Evolutionary conservation across 2,113 vertebrate species (phyloP).

Genomic region (Silurus meridionalis): DNA sequence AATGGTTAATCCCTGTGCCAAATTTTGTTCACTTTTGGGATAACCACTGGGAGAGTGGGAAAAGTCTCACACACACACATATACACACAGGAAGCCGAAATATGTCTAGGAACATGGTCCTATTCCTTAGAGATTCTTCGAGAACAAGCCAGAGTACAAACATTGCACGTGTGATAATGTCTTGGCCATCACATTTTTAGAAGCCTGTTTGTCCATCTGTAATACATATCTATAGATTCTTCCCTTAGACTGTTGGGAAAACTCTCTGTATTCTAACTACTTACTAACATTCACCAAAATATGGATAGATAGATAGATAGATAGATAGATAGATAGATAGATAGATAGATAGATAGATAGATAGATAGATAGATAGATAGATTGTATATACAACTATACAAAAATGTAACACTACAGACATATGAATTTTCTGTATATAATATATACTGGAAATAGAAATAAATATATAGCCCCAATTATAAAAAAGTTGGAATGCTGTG

Average conservation of each 20-base stretch:
- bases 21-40: background rate
- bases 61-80: background rate
- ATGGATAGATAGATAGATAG: no score
- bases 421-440: no score
- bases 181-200: background rate
- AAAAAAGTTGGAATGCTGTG: no score
- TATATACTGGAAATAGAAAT: no score
- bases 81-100: background rate
- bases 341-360: no score
- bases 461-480: no score
- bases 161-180: background rate
- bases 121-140: background rate
- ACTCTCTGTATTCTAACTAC: background rate
- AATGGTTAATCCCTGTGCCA: background rate
- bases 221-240: background rate
- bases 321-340: no score
- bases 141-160: background rate
- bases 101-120: background rate
- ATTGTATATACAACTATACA: no score
- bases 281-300: background rate
- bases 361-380: no score
- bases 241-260: background rate
- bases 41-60: background rate
- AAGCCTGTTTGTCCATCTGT: background rate
- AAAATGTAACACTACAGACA: no score